Conservation (phyloP, 1,140 invertebrate species). For the Sipha flava region DNA sequence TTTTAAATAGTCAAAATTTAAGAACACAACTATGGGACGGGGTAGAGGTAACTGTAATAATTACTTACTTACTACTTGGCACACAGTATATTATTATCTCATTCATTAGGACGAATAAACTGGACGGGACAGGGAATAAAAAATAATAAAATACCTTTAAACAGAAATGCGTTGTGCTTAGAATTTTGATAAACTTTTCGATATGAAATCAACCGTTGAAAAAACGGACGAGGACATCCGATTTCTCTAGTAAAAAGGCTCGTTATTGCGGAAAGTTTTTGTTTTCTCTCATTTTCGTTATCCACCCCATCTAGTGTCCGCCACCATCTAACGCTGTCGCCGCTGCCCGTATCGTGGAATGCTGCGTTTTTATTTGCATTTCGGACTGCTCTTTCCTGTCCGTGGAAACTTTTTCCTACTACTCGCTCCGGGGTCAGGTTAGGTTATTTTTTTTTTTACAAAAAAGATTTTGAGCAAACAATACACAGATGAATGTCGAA, state of each 20-base stretch:
- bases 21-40: too few relatives aligned
- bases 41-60: too few relatives aligned
- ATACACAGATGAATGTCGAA: not conserved
- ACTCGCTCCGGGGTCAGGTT: not conserved
- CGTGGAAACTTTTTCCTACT: not conserved
- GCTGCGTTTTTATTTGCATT: constrained; percentile 19
- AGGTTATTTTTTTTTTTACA: not conserved
- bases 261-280: constrained; percentile 8
- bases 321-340: not conserved
- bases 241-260: not conserved
- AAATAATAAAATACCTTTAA: too few relatives aligned
- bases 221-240: not conserved
- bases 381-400: not conserved
- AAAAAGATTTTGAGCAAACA: not conserved
- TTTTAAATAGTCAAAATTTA: too few relatives aligned
- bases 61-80: too few relatives aligned
- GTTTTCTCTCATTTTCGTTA: not conserved
- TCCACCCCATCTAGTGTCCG: not conserved
- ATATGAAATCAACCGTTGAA: not conserved
- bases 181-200: constrained; percentile 3
- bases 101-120: not conserved
- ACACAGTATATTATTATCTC: not conserved
- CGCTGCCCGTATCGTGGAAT: not conserved
- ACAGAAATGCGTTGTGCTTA: not conserved
- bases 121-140: not conserved